phyloP scores from a whole-genome alignment of 2,888 invertebrate genomes.

The Eutolmus rufibarbis region DNA sequence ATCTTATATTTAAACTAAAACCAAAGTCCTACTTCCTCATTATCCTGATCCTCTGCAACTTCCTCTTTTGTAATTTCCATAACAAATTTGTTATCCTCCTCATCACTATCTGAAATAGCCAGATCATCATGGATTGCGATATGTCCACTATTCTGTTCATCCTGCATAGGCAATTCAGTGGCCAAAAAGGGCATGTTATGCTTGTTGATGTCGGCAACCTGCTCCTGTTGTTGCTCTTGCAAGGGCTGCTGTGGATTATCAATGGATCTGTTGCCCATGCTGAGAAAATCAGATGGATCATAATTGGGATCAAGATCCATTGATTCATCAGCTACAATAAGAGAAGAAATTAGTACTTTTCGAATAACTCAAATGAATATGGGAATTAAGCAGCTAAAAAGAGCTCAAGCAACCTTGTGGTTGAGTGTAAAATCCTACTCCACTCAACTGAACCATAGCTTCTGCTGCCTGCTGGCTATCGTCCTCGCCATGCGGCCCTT shows the following conservation, averaged over 20 bases:
- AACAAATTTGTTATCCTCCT: conserved; percentile 59
- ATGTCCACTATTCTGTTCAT: background rate
- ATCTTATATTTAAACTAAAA: conserved; percentile 44
- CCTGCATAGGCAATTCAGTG: background rate
- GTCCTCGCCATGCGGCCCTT: conserved; percentile 66
- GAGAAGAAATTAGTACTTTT: background rate
- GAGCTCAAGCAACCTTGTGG: conserved; percentile 57
- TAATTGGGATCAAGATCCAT: conserved; percentile 83
- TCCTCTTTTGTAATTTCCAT: conserved; percentile 47
- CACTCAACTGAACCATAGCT: conserved; percentile 77
- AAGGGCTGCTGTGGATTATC: conserved; percentile 15
- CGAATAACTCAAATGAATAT: background rate
- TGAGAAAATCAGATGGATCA: conserved; percentile 84
- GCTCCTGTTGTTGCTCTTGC: conserved; percentile 39
- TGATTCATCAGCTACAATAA: conserved; percentile 68
- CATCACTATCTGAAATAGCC: conserved; percentile 80
- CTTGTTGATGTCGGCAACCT: background rate
- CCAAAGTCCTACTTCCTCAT: conserved; percentile 49
- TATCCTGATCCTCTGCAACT: conserved; percentile 43
- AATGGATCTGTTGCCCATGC: conserved; percentile 62
- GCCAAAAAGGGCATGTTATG: background rate
- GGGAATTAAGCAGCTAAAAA: conserved; percentile 27
- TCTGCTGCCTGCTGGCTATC: conserved; percentile 77
- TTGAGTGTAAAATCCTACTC: conserved; percentile 71
- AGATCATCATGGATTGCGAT: conserved; percentile 76